Base-by-base conservation (phyloP, 2,113 vertebrate species). In the Silurus meridionalis region DNA sequence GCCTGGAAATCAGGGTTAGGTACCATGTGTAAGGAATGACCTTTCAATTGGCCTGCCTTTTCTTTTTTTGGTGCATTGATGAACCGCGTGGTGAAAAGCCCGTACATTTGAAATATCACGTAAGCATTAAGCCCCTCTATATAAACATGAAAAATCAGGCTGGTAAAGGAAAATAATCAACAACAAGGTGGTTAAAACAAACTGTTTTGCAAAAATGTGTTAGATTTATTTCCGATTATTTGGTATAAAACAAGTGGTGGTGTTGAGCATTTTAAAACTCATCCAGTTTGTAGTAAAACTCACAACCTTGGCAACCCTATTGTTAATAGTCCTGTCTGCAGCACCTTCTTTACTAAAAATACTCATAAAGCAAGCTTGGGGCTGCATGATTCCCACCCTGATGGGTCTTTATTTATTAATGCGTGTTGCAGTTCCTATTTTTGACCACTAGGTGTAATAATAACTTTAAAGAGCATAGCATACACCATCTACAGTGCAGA, bases 1-100 rank as follows among this genome's bases (percentile, higher is more conserved):
- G 10, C 72, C 60, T 25, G 61, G 60, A 78, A 79, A 80, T 80
- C 60, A 85, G 11, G 66, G 23, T 21, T 52, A 37, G 64, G 67
- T 74, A 72, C 19, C n/a, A 53, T 21, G 23, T 63, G 17, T 63
- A 63, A 61, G 37, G 55, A 81, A 80, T 17, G 37, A 1, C n/a
- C 58, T 58, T 58, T 25, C 46, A 84, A 1, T 50, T 53, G 57
- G 57, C 64, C 21, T 74, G 25, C 1, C 21, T 21, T 28, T 21
- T 46, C 4, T 19, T 37, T n/a, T 28, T 57, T 74, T 48, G 13
- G 10, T 57, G 9, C 11, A 55, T 46, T 2, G 46, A 50, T 37
- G 37, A 37, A 37, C 0, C 37, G 37, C 37, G 37, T 37, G 37
- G 37, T 37, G 37, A 37, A 37, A 37, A 37, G 37, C 1, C 37